Conservation (phyloP, 2,888 invertebrate species). For the Saturnia pavonia region DNA sequence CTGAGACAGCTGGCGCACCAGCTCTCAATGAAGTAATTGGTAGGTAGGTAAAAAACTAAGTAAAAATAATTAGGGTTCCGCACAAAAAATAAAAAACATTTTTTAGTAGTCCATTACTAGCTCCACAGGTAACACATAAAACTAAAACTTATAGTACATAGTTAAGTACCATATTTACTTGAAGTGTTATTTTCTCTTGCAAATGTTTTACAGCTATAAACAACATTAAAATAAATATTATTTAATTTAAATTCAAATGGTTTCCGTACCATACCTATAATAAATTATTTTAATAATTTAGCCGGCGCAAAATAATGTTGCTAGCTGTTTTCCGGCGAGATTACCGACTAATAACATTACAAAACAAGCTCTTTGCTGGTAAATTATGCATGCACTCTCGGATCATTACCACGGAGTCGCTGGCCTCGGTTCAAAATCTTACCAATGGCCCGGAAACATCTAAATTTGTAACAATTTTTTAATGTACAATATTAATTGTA, state of each 20-base stretch:
- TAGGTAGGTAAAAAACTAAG: too few relatives aligned
- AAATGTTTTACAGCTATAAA: background rate
- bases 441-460: slow-evolving; percentile 50
- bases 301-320: slow-evolving; percentile 71
- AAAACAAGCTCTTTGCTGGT: slow-evolving; percentile 77
- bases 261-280: slow-evolving; percentile 57
- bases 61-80: too few relatives aligned
- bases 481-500: background rate
- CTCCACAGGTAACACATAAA: too few relatives aligned
- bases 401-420: slow-evolving; percentile 74
- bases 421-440: slow-evolving; percentile 68
- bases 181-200: background rate
- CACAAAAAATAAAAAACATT: too few relatives aligned
- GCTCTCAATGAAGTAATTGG: too few relatives aligned
- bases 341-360: slow-evolving; percentile 81
- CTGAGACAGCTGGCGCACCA: too few relatives aligned
- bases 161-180: background rate
- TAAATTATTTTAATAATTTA: slow-evolving; percentile 80
- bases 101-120: too few relatives aligned
- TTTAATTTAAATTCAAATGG: slow-evolving; percentile 21
- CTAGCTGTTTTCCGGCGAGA: slow-evolving; percentile 76
- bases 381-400: slow-evolving; percentile 81
- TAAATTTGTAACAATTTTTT: slow-evolving; percentile 18
- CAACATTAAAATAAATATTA: background rate
- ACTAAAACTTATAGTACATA: background rate